Conservation (phyloP, 1,140 invertebrate species). For the Drosophila kohkoa region DNA sequence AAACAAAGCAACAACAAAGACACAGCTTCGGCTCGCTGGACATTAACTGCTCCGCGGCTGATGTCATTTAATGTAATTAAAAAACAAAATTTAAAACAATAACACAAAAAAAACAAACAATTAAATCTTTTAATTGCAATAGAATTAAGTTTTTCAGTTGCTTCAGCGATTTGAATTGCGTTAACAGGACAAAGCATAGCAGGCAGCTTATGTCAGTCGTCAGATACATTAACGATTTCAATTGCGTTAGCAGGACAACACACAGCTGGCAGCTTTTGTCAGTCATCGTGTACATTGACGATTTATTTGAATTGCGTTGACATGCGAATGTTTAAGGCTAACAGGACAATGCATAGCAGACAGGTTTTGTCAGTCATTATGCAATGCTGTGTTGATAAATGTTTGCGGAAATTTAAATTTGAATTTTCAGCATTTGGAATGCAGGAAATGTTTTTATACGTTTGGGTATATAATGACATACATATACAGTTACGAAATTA, state of each 20-base stretch:
- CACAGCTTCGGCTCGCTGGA: constrained; percentile 14
- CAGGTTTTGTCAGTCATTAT: constrained; percentile 10
- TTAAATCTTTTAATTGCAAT: constrained; percentile 3
- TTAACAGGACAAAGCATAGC: background rate
- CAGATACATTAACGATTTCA: background rate
- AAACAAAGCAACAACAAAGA: background rate
- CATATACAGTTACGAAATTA: too few species aligned
- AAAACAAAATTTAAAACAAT: background rate
- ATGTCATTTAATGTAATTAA: constrained; percentile 21
- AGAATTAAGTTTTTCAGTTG: background rate
- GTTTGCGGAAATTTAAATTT: background rate
- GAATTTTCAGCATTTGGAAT: background rate
- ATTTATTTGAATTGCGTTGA: background rate
- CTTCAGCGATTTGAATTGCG: background rate
- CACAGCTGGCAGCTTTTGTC: constrained; percentile 26
- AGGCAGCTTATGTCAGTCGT: background rate
- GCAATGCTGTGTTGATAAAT: background rate
- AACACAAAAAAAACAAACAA: background rate
- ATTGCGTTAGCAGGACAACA: background rate
- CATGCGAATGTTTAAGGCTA: background rate
- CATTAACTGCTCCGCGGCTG: constrained; percentile 4
- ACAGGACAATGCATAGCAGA: constrained; percentile 1
- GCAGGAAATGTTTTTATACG: too few species aligned
- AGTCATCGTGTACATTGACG: background rate
- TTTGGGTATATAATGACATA: too few species aligned